Percentiles rank a stretch among this genome's conserved stretches.
phyloP scores from a whole-genome alignment of 2,113 vertebrate species.

The Natator depressus region DNA sequence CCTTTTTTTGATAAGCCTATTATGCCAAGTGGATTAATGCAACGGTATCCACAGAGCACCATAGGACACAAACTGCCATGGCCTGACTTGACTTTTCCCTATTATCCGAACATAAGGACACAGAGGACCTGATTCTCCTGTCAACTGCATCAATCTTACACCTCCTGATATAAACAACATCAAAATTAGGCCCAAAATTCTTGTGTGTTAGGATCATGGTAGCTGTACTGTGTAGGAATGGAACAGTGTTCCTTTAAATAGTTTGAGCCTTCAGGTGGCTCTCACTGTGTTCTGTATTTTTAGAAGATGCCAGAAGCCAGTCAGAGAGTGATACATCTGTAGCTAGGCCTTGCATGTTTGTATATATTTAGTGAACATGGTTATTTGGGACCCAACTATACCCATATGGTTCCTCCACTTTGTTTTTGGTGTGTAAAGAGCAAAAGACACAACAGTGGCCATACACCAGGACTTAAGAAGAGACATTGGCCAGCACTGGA shows the following conservation, averaged over 20 bases:
- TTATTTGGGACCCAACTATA: neutral
- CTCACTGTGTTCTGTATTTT: fast-evolving
- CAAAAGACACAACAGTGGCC: constrained; percentile 15
- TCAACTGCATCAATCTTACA: neutral
- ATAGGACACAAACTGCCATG: neutral
- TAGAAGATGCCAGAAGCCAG: neutral
- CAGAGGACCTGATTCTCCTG: fast-evolving
- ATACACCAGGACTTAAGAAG: neutral
- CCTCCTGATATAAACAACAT: neutral
- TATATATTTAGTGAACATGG: neutral
- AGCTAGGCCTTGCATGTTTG: neutral
- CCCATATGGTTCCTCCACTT: neutral
- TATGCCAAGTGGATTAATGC: neutral
- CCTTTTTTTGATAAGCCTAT: neutral
- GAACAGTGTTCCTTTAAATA: neutral
- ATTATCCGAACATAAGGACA: neutral
- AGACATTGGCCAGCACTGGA: neutral
- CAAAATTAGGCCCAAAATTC: neutral
- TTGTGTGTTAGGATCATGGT: neutral
- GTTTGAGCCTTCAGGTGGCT: neutral
- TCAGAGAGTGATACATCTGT: neutral
- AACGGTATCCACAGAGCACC: neutral
- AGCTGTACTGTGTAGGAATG: neutral
- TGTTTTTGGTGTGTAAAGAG: neutral
- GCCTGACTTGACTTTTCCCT: neutral